Evolutionary conservation across 2,888 invertebrate genomes (phyloP).

Genomic region (Busseola fusca): DNA sequence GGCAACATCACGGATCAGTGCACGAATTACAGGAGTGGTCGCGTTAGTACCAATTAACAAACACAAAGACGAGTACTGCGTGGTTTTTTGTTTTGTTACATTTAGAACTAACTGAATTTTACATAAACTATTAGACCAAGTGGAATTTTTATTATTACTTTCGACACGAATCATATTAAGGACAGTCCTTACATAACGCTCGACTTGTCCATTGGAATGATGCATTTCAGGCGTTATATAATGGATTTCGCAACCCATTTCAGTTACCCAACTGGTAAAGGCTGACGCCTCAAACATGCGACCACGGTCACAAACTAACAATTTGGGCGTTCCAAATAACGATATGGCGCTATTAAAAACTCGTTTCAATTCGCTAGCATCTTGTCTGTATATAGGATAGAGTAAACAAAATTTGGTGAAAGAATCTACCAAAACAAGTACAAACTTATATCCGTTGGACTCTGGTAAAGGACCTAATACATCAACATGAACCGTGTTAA

Average conservation of each 20-base stretch:
- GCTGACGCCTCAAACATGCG: constrained; percentile 36
- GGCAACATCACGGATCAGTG: constrained; percentile 12
- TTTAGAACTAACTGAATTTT: constrained; percentile 18
- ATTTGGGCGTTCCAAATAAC: constrained; percentile 36
- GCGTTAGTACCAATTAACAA: constrained; percentile 8
- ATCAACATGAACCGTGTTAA: too few species aligned
- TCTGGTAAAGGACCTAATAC: too few species aligned
- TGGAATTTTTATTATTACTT: neutral
- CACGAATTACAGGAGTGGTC: constrained; percentile 24
- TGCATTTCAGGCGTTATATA: constrained; percentile 24
- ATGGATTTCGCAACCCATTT: neutral
- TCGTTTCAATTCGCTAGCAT: constrained; percentile 35
- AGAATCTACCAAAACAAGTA: constrained; percentile 39
- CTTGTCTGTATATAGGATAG: constrained; percentile 43
- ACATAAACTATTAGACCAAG: constrained; percentile 17
- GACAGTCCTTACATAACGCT: constrained; percentile 21
- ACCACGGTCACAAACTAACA: constrained; percentile 3
- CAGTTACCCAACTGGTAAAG: neutral
- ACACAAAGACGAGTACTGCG: constrained; percentile 5
- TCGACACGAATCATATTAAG: constrained; percentile 22
- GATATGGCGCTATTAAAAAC: constrained; percentile 38
- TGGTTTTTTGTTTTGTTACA: constrained; percentile 15
- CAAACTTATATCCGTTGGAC: constrained; percentile 12
- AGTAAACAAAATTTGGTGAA: constrained; percentile 52
- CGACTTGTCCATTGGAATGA: constrained; percentile 38